phyloP scores from a whole-genome alignment of 2,797 vertebrate species.

The Manis javanica region DNA sequence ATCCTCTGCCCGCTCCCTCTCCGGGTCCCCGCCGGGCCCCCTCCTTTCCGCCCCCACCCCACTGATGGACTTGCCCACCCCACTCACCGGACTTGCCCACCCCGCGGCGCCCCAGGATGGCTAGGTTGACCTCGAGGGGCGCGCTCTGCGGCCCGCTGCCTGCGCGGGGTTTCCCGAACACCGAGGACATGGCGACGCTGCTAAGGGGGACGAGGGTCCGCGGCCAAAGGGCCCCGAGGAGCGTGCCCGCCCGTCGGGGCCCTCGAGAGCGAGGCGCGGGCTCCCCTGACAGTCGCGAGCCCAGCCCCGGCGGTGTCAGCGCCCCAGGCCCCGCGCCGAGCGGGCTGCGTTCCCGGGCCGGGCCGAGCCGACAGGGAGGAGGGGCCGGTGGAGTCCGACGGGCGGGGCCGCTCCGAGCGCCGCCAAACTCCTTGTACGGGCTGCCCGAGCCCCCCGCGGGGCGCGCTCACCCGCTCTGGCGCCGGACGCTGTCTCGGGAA shows the following conservation, averaged over 20 bases:
- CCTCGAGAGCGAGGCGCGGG: neutral
- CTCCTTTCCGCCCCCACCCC: no score
- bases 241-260: neutral
- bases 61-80: neutral
- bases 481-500: neutral
- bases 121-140: conserved; percentile 91
- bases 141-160: conserved; percentile 80
- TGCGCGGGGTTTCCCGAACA: conserved; percentile 90
- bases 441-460: conserved; percentile 66
- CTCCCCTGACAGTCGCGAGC: neutral
- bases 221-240: neutral
- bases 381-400: neutral
- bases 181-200: conserved; percentile 86
- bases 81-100: conserved; percentile 94
- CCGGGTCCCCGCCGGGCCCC: neutral
- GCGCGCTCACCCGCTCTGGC: neutral
- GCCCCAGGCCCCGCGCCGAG: neutral
- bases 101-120: conserved; percentile 92
- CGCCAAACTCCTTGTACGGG: conserved; percentile 90
- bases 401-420: conserved; percentile 45
- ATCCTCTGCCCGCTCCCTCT: neutral
- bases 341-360: neutral
- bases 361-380: neutral
- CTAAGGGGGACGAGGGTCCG: neutral
- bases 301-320: neutral